Conservation (phyloP, 2,113 vertebrate species). For the Ia io region DNA sequence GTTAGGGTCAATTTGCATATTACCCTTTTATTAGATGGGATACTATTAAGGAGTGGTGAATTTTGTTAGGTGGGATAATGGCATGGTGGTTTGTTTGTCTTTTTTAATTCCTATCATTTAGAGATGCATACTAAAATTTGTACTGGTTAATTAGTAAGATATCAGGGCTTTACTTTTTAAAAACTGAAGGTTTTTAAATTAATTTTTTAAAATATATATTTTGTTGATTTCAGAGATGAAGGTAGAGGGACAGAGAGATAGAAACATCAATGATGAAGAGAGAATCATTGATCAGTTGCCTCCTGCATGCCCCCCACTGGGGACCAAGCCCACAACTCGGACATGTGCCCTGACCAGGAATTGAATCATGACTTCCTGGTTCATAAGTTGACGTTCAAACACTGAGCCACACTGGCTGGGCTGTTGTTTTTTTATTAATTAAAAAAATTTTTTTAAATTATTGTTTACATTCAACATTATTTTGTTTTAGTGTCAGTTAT, state of each 20-base stretch:
- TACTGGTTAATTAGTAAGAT: neutral
- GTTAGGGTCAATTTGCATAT: no score
- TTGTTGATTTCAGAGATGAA: no score
- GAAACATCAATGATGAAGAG: no score
- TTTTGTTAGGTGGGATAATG: neutral
- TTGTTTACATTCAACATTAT: neutral
- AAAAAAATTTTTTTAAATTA: neutral
- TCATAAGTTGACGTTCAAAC: no score
- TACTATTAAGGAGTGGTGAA: neutral
- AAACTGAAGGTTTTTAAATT: neutral
- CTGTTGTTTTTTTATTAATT: neutral
- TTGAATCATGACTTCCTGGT: no score
- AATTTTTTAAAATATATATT: neutral
- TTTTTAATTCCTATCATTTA: neutral
- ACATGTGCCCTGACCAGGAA: no score
- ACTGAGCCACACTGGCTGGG: no score
- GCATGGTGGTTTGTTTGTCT: neutral
- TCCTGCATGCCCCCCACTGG: no score
- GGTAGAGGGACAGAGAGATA: no score
- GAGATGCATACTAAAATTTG: neutral
- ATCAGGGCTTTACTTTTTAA: constrained; percentile 3
- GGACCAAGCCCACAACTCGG: no score
- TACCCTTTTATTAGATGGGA: no score
- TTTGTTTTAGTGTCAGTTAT: neutral
- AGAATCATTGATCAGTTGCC: no score